These are phyloP conservation scores for Lipophrys pholis DNA, from an alignment of 2,113 vertebrate species.

Conservation along the genomic window DNA sequence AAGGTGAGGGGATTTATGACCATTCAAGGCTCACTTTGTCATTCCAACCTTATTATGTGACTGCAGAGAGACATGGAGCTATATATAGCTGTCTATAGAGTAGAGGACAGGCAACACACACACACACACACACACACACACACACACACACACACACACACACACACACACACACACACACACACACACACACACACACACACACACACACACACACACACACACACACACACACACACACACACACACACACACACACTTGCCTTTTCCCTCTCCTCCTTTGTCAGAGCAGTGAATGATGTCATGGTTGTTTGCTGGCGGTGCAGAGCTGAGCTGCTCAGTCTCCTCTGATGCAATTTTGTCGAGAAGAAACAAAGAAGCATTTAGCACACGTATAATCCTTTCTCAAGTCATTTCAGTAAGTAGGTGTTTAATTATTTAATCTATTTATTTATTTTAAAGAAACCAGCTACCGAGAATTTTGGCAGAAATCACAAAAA, in stretches of 20 bases:
- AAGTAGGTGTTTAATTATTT: too few relatives aligned
- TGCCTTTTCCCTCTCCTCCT: conserved; percentile 12
- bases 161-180: neutral
- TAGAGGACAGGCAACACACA: conserved; percentile 44
- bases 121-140: too few relatives aligned
- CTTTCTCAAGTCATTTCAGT: too few relatives aligned
- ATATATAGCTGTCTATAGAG: conserved; percentile 76
- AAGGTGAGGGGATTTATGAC: conserved; percentile 58
- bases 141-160: conserved; percentile 17
- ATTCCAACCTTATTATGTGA: conserved; percentile 78
- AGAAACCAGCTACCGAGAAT: too few relatives aligned
- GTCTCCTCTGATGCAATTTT: neutral
- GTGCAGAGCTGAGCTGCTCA: neutral
- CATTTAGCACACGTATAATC: too few relatives aligned
- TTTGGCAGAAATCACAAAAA: too few relatives aligned
- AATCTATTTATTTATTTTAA: too few relatives aligned
- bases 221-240: conserved; percentile 1
- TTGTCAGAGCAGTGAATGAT: conserved; percentile 42
- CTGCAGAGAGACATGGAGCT: conserved; percentile 66
- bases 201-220: conserved; percentile 3
- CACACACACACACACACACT: conserved; percentile 9
- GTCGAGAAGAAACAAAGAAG: too few relatives aligned
- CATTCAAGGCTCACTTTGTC: conserved; percentile 74
- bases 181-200: conserved; percentile 4
- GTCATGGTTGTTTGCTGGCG: conserved; percentile 33